Percentiles rank a stretch among this genome's conserved stretches.
Conservation (phyloP, 2,888 invertebrate genomes). For the Temnothorax unifasciatus region DNA sequence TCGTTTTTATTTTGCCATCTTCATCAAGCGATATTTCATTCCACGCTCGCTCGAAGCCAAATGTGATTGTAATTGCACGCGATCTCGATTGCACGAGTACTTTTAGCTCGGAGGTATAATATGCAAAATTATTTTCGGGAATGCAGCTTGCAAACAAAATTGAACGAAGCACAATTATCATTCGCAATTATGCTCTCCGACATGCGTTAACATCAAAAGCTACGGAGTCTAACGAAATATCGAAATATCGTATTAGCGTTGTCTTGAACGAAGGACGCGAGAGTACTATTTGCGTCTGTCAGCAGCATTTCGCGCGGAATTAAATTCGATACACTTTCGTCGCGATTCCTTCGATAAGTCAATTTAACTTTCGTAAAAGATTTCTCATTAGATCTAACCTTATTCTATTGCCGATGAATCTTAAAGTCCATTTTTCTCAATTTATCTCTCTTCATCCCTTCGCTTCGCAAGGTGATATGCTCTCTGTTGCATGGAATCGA, state of each 20-base stretch:
- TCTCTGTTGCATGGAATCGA: not conserved
- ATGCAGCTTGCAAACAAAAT: slow-evolving; percentile 36
- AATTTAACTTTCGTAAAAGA: slow-evolving; percentile 41
- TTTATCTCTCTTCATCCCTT: slow-evolving; percentile 21
- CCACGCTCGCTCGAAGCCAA: not conserved
- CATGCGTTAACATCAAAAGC: slow-evolving; percentile 6
- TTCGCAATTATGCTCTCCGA: not conserved
- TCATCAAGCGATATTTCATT: slow-evolving; percentile 40
- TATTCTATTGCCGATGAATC: slow-evolving; percentile 17
- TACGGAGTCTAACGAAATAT: not conserved
- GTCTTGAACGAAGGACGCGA: not conserved
- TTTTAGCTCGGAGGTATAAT: slow-evolving; percentile 24
- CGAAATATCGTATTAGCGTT: not conserved
- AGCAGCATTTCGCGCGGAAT: slow-evolving; percentile 11
- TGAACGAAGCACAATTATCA: slow-evolving; percentile 19
- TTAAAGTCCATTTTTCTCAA: slow-evolving; percentile 29
- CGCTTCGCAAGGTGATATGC: not conserved
- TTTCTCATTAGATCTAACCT: slow-evolving; percentile 38
- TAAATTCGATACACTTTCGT: slow-evolving; percentile 7
- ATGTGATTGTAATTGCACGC: slow-evolving; percentile 37
- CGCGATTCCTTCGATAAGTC: slow-evolving; percentile 28
- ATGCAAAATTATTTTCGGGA: slow-evolving; percentile 28
- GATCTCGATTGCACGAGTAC: slow-evolving; percentile 39
- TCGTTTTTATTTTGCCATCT: slow-evolving; percentile 22
- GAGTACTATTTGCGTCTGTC: not conserved